A percentile compares a stretch with the other conserved stretches of the same genome.
Evolutionary conservation across 2,888 invertebrate genomes (phyloP).

Genomic region (Parapristionchus giblindavisi): DNA sequence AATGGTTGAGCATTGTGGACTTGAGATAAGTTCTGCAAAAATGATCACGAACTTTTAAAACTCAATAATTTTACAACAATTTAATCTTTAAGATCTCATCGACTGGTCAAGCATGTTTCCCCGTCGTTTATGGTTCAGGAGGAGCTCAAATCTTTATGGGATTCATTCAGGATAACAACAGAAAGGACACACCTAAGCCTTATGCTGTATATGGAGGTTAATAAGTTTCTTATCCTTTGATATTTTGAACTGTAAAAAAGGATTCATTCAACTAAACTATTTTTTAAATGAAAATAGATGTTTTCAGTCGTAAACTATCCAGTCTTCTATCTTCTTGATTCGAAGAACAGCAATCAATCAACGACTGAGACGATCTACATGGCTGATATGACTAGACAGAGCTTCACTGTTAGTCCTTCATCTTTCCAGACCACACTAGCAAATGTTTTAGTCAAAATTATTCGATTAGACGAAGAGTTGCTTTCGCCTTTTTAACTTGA

Average conservation of each 20-base stretch:
- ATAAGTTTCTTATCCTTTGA: neutral
- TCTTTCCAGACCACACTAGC: neutral
- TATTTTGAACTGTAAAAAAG: neutral
- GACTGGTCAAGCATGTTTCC: conserved; percentile 11
- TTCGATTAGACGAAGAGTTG: neutral
- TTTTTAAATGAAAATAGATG: neutral
- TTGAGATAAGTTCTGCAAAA: too few species aligned
- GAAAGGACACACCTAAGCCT: conserved; percentile 19
- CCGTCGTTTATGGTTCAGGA: conserved; percentile 6
- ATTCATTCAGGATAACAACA: conserved; percentile 23
- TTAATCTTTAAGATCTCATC: neutral
- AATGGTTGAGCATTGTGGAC: neutral
- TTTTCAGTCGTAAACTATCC: conserved; percentile 22
- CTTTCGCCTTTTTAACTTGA: neutral
- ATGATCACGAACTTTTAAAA: neutral
- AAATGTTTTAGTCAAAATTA: neutral
- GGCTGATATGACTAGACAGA: conserved; percentile 7
- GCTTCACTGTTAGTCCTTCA: neutral
- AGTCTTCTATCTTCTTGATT: conserved; percentile 8
- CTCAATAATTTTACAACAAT: neutral
- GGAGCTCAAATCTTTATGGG: conserved; percentile 31
- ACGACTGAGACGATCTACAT: conserved; percentile 25
- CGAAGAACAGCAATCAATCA: neutral
- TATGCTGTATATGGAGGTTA: conserved; percentile 23
- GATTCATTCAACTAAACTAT: neutral